A percentile compares a stretch with the other conserved stretches of the same genome.
Evolutionary conservation across 2,888 invertebrate genomes (phyloP).

Genomic region (Nemurella pictetii): DNA sequence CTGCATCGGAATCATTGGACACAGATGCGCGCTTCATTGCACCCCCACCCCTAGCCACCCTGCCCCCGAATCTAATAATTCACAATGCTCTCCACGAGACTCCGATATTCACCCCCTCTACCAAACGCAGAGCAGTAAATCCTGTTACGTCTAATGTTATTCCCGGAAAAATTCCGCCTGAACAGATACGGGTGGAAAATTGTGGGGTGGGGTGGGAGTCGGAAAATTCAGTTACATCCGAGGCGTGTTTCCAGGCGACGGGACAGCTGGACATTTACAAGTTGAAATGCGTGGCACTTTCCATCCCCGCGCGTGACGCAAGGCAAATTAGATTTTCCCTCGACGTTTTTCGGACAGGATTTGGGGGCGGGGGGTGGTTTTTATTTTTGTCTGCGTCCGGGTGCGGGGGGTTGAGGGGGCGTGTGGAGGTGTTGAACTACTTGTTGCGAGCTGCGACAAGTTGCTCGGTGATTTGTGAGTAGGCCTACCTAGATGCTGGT

Average conservation of each 20-base stretch:
- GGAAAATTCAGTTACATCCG: neutral
- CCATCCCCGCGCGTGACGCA: neutral
- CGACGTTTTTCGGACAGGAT: neutral
- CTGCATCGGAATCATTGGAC: neutral
- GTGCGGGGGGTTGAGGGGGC: too few species aligned
- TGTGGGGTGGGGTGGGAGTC: neutral
- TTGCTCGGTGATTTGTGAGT: too few species aligned
- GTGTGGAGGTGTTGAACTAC: too few species aligned
- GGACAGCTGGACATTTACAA: neutral
- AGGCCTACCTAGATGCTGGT: too few species aligned
- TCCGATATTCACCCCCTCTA: neutral
- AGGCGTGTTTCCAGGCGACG: neutral
- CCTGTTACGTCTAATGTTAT: neutral
- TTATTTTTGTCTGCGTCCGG: too few species aligned
- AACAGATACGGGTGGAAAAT: neutral
- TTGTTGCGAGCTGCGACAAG: too few species aligned
- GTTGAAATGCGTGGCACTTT: neutral
- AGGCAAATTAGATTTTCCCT: neutral
- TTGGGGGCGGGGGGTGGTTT: too few species aligned
- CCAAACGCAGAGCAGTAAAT: too few species aligned
- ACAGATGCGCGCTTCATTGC: neutral
- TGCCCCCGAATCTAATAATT: neutral
- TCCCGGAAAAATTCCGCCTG: neutral
- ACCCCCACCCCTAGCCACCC: neutral
- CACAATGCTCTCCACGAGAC: neutral